Conservation (phyloP, 2,113 vertebrate species). For the Oncorhynchus nerka region DNA sequence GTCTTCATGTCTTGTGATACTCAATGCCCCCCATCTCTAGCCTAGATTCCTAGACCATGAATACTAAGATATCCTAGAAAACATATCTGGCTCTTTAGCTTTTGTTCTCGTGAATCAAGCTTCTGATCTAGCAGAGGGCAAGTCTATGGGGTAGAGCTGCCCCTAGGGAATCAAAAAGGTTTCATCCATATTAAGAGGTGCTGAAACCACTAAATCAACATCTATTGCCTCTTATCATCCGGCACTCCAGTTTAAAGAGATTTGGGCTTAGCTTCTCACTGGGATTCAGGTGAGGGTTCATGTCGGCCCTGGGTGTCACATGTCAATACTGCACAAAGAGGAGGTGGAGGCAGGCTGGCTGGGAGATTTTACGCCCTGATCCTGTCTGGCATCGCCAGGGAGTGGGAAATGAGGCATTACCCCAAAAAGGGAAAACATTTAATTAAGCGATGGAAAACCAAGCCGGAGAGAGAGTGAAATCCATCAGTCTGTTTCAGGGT, state of each 20-base stretch:
- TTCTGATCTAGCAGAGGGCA: slow-evolving; percentile 7
- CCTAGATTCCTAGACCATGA: neutral
- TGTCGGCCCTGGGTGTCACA: neutral
- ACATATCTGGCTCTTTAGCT: neutral
- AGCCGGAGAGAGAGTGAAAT: slow-evolving; percentile 7
- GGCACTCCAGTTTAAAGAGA: slow-evolving; percentile 14
- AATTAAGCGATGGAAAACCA: slow-evolving; percentile 6
- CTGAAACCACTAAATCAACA: slow-evolving; percentile 42
- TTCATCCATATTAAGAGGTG: slow-evolving; percentile 46
- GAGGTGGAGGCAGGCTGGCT: neutral
- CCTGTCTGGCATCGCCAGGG: slow-evolving; percentile 1
- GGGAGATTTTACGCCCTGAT: slow-evolving; percentile 9
- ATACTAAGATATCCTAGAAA: neutral
- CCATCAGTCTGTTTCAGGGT: slow-evolving; percentile 1
- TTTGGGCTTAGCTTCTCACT: neutral
- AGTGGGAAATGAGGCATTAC: slow-evolving; percentile 11
- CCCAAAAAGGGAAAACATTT: neutral
- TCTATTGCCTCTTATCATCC: slow-evolving; percentile 22
- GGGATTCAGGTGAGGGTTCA: slow-evolving; percentile 15
- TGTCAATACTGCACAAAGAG: slow-evolving; percentile 19
- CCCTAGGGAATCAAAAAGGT: slow-evolving; percentile 22
- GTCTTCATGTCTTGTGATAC: slow-evolving; percentile 8
- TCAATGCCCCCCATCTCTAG: neutral
- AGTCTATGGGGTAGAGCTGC: neutral
- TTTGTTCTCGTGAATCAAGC: slow-evolving; percentile 6